phyloP scores from a whole-genome alignment of 2,797 vertebrate species.

The Acanthopagrus latus region DNA sequence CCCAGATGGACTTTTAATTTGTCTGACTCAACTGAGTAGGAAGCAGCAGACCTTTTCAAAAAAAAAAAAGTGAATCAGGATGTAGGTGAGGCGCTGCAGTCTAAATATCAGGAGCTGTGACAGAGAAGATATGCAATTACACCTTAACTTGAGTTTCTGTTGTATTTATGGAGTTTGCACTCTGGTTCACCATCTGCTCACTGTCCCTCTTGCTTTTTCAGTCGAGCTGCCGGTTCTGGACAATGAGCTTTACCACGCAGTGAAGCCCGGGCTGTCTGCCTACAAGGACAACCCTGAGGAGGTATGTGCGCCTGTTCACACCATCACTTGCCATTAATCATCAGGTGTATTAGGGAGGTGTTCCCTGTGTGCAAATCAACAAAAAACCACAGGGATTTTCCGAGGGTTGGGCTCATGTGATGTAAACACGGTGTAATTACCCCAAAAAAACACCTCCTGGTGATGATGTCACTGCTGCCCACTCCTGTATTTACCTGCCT shows the following conservation, averaged over 20 bases:
- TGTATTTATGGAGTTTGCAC: slow-evolving; percentile 3
- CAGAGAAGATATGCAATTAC: slow-evolving; percentile 42
- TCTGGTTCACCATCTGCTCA: slow-evolving; percentile 40
- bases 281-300: slow-evolving; percentile 93
- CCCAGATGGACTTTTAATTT: slow-evolving; percentile 68
- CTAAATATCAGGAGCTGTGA: slow-evolving; percentile 42
- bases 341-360: slow-evolving; percentile 55
- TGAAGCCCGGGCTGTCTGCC: slow-evolving; percentile 97
- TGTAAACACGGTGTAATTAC: slow-evolving; percentile 70
- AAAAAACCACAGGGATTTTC: slow-evolving; percentile 59
- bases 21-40: slow-evolving; percentile 68
- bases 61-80: slow-evolving; percentile 30
- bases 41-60: slow-evolving; percentile 47
- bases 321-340: slow-evolving; percentile 56
- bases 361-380: slow-evolving; percentile 50
- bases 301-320: slow-evolving; percentile 83
- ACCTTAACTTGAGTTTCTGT: slow-evolving; percentile 9
- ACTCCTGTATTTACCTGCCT: slow-evolving; percentile 31
- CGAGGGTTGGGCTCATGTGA: slow-evolving; percentile 65
- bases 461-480: slow-evolving; percentile 46
- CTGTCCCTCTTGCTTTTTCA: slow-evolving; percentile 76
- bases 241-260: slow-evolving; percentile 95
- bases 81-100: slow-evolving; percentile 55
- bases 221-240: slow-evolving; percentile 91
- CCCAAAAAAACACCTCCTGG: slow-evolving; percentile 37